Evolutionary conservation across 2,888 invertebrate genomes (phyloP).

Genomic region (Zaprionus obscuricornis): DNA sequence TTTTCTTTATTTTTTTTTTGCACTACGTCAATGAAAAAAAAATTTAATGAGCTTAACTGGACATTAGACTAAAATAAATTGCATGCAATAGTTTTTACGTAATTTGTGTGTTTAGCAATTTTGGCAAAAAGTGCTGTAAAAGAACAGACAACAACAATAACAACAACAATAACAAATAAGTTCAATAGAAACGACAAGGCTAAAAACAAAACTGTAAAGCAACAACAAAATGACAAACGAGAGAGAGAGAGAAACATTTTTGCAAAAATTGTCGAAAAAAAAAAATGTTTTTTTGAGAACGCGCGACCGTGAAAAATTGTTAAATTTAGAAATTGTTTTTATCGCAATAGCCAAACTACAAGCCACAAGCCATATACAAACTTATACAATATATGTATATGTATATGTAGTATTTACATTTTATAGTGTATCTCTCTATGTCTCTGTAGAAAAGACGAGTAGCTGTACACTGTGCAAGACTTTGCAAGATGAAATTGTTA

Average conservation of each 20-base stretch:
- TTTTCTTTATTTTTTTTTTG: slow-evolving; percentile 4
- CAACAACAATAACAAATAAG: slow-evolving; percentile 4
- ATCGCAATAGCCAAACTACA: slow-evolving; percentile 16
- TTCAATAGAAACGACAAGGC: slow-evolving; percentile 21
- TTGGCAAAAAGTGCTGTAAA: slow-evolving; percentile 40
- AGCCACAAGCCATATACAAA: background rate
- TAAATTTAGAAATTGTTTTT: slow-evolving; percentile 56
- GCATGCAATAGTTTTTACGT: slow-evolving; percentile 49
- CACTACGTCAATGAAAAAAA: slow-evolving; percentile 24
- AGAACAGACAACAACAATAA: slow-evolving; percentile 16
- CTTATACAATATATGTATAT: slow-evolving; percentile 6
- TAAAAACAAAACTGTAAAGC: slow-evolving; percentile 31
- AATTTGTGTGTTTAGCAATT: slow-evolving; percentile 35
- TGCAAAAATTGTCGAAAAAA: slow-evolving; percentile 35
- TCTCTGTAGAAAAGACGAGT: slow-evolving; percentile 2
- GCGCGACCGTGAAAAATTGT: slow-evolving; percentile 64
- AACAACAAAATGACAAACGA: slow-evolving; percentile 9
- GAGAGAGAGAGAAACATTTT: slow-evolving; percentile 35
- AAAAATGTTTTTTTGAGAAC: slow-evolving; percentile 34
- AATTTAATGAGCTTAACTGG: slow-evolving; percentile 12
- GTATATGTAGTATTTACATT: background rate
- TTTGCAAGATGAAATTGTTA: slow-evolving; percentile 19
- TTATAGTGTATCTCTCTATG: slow-evolving; percentile 1
- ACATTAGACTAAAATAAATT: slow-evolving; percentile 24
- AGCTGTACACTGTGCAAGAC: slow-evolving; percentile 19